Base-by-base conservation (phyloP, 2,113 vertebrate genomes). In the Prionailurus viverrinus region DNA sequence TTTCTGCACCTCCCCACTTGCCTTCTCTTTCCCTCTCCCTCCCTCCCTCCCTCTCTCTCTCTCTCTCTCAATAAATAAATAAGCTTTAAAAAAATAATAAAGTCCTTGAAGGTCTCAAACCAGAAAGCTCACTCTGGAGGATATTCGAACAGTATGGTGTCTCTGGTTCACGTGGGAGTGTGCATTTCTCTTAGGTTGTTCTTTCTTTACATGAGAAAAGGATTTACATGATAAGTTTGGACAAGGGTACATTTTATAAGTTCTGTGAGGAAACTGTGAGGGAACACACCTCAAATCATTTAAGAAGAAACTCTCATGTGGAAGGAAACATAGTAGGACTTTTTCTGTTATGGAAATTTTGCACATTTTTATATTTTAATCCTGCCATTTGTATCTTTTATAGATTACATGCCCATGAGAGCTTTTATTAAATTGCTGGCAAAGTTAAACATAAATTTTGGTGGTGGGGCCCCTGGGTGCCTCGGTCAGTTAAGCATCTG, bases 141-240 rank as follows among this genome's bases (percentile, higher is more conserved):
- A 16, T 55, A 12, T 65, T 92, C 41, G 27, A 65, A 65, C 8
- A 53, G 29, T 73, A 63, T 63, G 12, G 7, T 90, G n/a, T 29
- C 29, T 58, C 19, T 51, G 27, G 29, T 51, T 63, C 41, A 18
- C 3, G 3, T 69, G 31, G 0, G 15, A 53, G 94, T 41, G 36
- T 71, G 86, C 41, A 93, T 97, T 93, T 97, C 65, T 78, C 53
- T 55, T 91, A 98, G 92, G 27, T 51, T 96, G 71, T 33, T 39
- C 41, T 98, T 97, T 68, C 74, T 97, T 91, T 84, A 95, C 78
- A 89, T 63, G 66, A 82, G 7, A 65, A 93, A 82, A 86, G 68
- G 91, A 92, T 97, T 97, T 97, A 92, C 95, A 97, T 96, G 96
- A 97, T 96, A 76, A 98, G 66, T 95, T 95, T 98, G 95, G 92